Base-by-base conservation (phyloP, 1,140 invertebrate species). In the Thaumetopoea pityocampa region DNA sequence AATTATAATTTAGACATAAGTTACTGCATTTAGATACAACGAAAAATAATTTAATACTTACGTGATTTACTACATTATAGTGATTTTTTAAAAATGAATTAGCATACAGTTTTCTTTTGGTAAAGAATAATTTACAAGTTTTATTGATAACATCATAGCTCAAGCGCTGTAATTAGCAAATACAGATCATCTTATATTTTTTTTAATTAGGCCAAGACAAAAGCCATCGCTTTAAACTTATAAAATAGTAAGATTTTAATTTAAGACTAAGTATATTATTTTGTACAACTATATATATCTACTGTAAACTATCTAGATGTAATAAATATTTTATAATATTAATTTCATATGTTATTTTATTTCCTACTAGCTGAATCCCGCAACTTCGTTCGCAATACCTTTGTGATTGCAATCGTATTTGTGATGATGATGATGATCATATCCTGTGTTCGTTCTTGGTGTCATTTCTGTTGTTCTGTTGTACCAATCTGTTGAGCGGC, bases 191-290 rank as follows among this genome's bases (percentile, higher is more conserved):
- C n/a, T n/a, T n/a, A n/a, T n/a, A n/a, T n/a, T n/a, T n/a, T n/a
- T n/a, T n/a, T n/a, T 36, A 38, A 38, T 29, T 28, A 37, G 35
- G 35, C 35, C 35, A 45, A 33, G 27, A 26, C 26, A 17, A 48
- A n/a, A 52, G 50, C 50, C 38, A 36, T 36, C 33, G 36, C 44
- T 47, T 45, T 45, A 40, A 47, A 26, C 16, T 16, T 40, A 14
- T 40, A 30, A 15, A 12, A 1, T 34, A 30, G 8, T 47, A 40
- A 40, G 33, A 40, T 46, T 27, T 46, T 46, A 38, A 19, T 35
- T 11, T 71, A 70, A 51, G 45, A 41, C 44, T 68, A 69, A 61
- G 55, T 41, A 43, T 48, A 58, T 35, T 63, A 53, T 57, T 57
- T 56, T 51, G 47, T 51, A 54, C 54, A 60, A 54, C 43, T n/a